A percentile compares a stretch with the other conserved stretches of the same genome.
These are phyloP conservation scores for Watsonalla binaria DNA, from an alignment of 2,888 invertebrate genomes.

Conservation along the genomic window DNA sequence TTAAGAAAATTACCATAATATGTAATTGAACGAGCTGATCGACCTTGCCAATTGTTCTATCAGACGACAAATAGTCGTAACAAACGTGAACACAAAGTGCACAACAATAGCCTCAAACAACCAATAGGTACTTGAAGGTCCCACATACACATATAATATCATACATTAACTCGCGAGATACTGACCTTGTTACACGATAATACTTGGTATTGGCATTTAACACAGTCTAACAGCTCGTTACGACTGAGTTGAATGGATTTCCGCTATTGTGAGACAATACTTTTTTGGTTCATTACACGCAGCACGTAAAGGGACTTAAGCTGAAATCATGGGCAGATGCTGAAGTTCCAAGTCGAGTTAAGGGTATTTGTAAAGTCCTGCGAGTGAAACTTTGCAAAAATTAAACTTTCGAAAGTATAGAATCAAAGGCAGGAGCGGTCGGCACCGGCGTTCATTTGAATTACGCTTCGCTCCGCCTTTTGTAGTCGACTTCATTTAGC, in stretches of 20 bases:
- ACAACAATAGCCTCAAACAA: slow-evolving; percentile 40
- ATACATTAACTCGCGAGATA: slow-evolving; percentile 23
- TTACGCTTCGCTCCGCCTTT: slow-evolving; percentile 69
- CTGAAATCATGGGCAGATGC: slow-evolving; percentile 28
- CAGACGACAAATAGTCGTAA: slow-evolving; percentile 47
- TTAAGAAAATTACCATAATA: not conserved
- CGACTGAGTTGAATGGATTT: slow-evolving; percentile 19
- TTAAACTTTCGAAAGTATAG: slow-evolving; percentile 67
- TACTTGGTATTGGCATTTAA: slow-evolving; percentile 6
- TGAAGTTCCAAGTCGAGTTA: slow-evolving; percentile 44
- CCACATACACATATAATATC: slow-evolving; percentile 33
- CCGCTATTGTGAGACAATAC: slow-evolving; percentile 10
- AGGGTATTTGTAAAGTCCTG: slow-evolving; percentile 59
- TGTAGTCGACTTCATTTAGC: slow-evolving; percentile 77
- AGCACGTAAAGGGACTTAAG: slow-evolving; percentile 20
- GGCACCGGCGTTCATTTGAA: slow-evolving; percentile 67
- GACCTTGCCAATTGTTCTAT: slow-evolving; percentile 47
- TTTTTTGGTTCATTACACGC: slow-evolving; percentile 1
- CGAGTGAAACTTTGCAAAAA: slow-evolving; percentile 67
- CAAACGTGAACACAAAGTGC: slow-evolving; percentile 40
- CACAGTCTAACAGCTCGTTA: slow-evolving; percentile 10
- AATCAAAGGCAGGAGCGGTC: slow-evolving; percentile 66
- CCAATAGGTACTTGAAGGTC: slow-evolving; percentile 28
- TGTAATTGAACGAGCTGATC: slow-evolving; percentile 24
- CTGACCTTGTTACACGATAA: slow-evolving; percentile 32